These are phyloP conservation scores for Mus minutoides DNA, from an alignment of 2,797 vertebrate genomes.

Conservation along the genomic window DNA sequence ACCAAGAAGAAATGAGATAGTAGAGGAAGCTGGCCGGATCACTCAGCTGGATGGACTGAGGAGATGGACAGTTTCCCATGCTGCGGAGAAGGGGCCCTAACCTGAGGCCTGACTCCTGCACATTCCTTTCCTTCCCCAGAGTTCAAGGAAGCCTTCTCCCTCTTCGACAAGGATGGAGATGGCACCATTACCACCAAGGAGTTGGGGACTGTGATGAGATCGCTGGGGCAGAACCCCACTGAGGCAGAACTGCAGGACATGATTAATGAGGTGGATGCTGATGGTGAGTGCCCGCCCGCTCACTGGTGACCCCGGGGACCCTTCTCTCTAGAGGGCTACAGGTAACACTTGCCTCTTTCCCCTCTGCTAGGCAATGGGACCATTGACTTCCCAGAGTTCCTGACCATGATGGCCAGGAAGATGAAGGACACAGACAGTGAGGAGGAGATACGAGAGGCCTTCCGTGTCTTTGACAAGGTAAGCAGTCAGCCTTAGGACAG, in stretches of 20 bases:
- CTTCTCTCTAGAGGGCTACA: neutral
- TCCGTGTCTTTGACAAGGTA: constrained; percentile 95
- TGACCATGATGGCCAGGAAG: constrained; percentile 96
- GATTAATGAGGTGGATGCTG: constrained; percentile 96
- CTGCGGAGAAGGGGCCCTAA: rapidly evolving
- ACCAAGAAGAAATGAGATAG: neutral
- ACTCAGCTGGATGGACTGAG: rapidly evolving
- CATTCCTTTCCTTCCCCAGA: constrained; percentile 83
- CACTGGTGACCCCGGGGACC: rapidly evolving
- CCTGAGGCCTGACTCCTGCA: neutral
- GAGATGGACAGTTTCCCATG: neutral
- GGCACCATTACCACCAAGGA: constrained; percentile 96
- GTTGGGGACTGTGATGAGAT: constrained; percentile 94
- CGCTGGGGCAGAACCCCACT: constrained; percentile 95
- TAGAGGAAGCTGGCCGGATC: neutral
- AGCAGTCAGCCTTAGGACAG: neutral
- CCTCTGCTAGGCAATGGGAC: constrained; percentile 91
- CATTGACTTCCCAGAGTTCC: constrained; percentile 95
- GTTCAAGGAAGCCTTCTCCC: constrained; percentile 96
- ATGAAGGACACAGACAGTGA: constrained; percentile 97
- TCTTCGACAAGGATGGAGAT: constrained; percentile 95
- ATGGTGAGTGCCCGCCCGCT: constrained; percentile 87
- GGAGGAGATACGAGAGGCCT: constrained; percentile 95
- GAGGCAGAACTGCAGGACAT: constrained; percentile 95
- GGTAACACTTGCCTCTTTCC: neutral